Conservation (phyloP, 1,140 invertebrate species). For the Drosophila oshimai region DNA sequence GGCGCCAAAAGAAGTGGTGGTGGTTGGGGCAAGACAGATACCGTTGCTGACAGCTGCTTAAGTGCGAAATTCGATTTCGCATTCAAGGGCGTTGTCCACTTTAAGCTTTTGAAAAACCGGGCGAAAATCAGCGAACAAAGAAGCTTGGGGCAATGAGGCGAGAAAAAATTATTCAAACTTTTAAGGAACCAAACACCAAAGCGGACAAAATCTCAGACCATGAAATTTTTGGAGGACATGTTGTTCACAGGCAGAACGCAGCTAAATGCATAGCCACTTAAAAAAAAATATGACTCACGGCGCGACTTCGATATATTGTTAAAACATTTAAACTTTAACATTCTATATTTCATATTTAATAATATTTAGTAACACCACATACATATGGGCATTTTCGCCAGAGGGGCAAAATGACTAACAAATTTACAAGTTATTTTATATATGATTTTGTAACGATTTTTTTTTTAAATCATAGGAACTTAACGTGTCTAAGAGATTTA, state of each 20-base stretch:
- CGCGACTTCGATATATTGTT: too few species aligned
- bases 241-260: neutral
- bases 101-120: slow-evolving; percentile 1
- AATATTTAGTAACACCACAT: too few species aligned
- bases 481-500: too few species aligned
- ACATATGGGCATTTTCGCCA: too few species aligned
- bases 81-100: slow-evolving; percentile 31
- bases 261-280: neutral
- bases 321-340: too few species aligned
- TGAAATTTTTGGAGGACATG: slow-evolving; percentile 19
- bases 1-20: neutral
- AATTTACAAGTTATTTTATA: too few species aligned
- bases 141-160: neutral
- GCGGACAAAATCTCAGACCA: neutral
- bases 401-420: too few species aligned
- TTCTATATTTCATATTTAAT: too few species aligned
- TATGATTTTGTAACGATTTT: too few species aligned
- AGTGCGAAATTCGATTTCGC: slow-evolving; percentile 50
- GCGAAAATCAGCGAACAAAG: slow-evolving; percentile 1
- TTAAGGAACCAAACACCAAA: slow-evolving; percentile 37
- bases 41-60: slow-evolving; percentile 34
- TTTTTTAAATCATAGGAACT: too few species aligned
- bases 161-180: slow-evolving; percentile 29
- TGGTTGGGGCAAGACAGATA: slow-evolving; percentile 24
- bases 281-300: neutral